Percentiles rank a stretch among this genome's conserved stretches.
Conservation (phyloP, 1,140 invertebrate genomes). For the Bombus affinis region DNA sequence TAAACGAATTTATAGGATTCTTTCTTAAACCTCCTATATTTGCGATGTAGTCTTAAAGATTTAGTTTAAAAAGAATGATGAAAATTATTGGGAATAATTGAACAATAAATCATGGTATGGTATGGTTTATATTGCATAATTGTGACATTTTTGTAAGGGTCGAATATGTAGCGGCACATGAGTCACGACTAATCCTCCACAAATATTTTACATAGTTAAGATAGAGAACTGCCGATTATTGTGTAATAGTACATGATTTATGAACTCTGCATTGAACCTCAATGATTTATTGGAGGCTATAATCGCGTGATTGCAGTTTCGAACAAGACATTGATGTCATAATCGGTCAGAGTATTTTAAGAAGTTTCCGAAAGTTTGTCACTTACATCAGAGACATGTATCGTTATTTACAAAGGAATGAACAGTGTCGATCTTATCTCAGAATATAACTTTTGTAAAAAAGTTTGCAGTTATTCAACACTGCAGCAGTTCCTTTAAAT, state of each 20-base stretch:
- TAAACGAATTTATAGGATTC: too few species aligned
- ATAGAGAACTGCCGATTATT: too few species aligned
- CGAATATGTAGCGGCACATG: too few species aligned
- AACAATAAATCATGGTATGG: too few species aligned
- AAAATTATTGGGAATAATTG: too few species aligned
- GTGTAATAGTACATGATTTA: neutral
- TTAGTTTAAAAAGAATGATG: too few species aligned
- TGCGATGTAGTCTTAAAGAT: too few species aligned
- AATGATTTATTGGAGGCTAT: conserved; percentile 35
- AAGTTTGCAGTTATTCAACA: conserved; percentile 9
- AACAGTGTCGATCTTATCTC: conserved; percentile 14
- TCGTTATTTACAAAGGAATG: conserved; percentile 2
- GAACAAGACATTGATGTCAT: conserved; percentile 30
- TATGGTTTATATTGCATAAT: neutral
- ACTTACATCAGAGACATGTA: neutral
- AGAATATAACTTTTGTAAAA: neutral
- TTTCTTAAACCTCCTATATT: too few species aligned
- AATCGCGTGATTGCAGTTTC: conserved; percentile 54
- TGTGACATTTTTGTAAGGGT: neutral
- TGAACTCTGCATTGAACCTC: conserved; percentile 37
- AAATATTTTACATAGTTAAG: too few species aligned
- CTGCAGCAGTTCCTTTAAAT: conserved; percentile 12
- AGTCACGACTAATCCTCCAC: too few species aligned
- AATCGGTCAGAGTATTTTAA: conserved; percentile 41
- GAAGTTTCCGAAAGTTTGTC: conserved; percentile 38